phyloP scores from a whole-genome alignment of 2,797 vertebrate genomes.

The Distichodus sexfasciatus region DNA sequence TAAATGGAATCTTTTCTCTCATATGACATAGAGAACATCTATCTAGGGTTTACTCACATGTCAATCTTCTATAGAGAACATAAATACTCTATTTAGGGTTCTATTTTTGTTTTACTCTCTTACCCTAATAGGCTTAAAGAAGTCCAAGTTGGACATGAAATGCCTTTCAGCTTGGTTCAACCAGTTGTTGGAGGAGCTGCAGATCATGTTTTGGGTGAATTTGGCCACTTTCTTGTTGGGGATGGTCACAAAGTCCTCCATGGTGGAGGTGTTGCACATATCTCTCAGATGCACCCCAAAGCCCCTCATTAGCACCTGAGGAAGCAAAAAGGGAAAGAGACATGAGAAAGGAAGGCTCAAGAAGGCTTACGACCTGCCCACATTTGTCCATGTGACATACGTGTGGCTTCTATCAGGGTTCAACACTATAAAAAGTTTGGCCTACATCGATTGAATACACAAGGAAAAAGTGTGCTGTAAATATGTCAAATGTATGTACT shows the following conservation, averaged over 20 bases:
- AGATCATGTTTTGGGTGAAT: slow-evolving; percentile 70
- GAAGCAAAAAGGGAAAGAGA: neutral
- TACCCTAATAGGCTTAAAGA: slow-evolving; percentile 86
- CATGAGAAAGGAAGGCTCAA: neutral
- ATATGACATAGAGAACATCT: too few relatives aligned
- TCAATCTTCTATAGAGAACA: too few relatives aligned
- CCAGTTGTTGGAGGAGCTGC: slow-evolving; percentile 68
- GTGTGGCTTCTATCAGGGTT: neutral
- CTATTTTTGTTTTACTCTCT: slow-evolving; percentile 44
- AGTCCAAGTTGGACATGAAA: slow-evolving; percentile 82
- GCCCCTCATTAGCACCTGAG: slow-evolving; percentile 83
- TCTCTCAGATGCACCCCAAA: slow-evolving; percentile 79
- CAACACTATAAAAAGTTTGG: neutral
- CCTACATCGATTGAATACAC: neutral
- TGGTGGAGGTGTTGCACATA: slow-evolving; percentile 73
- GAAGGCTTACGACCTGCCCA: neutral
- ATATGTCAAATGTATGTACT: neutral
- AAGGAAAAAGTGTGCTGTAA: neutral
- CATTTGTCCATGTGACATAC: neutral
- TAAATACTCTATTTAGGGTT: neutral
- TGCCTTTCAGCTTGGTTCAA: slow-evolving; percentile 71
- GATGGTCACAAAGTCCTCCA: slow-evolving; percentile 76
- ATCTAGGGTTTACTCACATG: too few relatives aligned
- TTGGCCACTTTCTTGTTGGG: slow-evolving; percentile 55
- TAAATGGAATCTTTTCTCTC: too few relatives aligned